Base-by-base conservation (phyloP, 2,888 invertebrate genomes). In the Stramonita haemastoma region DNA sequence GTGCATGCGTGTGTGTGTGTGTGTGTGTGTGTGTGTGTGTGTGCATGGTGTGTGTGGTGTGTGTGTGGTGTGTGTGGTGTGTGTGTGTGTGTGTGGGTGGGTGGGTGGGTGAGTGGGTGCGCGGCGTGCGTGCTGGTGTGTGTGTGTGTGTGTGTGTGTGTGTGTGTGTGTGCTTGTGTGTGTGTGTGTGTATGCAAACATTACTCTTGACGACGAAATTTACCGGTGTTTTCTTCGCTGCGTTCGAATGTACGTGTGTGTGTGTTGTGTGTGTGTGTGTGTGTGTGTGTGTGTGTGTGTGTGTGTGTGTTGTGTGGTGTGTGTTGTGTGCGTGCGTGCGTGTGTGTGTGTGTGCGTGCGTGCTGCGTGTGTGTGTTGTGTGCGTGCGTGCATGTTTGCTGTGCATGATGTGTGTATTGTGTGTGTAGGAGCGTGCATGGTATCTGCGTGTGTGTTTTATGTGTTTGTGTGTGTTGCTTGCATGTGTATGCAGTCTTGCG, bases 71-170 rank as follows among this genome's bases (percentile, higher is more conserved):
- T 8, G 6, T n/a, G 13, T 26, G 32, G 70, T 70, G 29, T 85
- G 60, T 85, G 56, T 57, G 29, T 57, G 57, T 85, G 85, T 56
- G 57, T 56, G 85, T 57, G n/a, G 34, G 46, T 85, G 56, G 56
- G 46, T 85, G 46, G 19, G 83, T 36, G 26, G 34, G 84, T 84
- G 26, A 36, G 84, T 84, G 46, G 34, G 36, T 84, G 84, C 46
- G 84, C 11, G n/a, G 46, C 36, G 36, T 84, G 84, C 46, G 84
- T 5, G n/a, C 46, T n/a, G n/a, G 84, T 84, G 57, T 46, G 84
- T 46, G 84, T 46, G 56, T 29, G 46, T 84, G 34, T 34, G 83
- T 83, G 36, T 34, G 46, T 83, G 83, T 83, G 83, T 83, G 73
- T 73, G 73, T 73, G n/a, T 73, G 73, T 26, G 73, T 73, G 73